Percentiles rank a stretch among this genome's conserved stretches.
These are phyloP conservation scores for Dromococcyx pavoninus DNA, from an alignment of 2,797 vertebrate species.

Conservation along the genomic window DNA sequence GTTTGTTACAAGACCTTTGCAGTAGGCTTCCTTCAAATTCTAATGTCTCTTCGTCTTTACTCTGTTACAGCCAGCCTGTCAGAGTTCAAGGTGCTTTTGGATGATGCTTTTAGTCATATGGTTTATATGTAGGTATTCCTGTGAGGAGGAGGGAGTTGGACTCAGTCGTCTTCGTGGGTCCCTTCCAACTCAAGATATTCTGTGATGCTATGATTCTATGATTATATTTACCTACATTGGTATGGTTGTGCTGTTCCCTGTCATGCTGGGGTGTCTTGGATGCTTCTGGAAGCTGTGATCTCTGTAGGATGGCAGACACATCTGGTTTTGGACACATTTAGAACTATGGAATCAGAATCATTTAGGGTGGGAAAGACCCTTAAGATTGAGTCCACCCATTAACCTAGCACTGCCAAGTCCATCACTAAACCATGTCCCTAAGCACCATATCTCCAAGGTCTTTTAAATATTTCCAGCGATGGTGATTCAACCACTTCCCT, in stretches of 20 bases:
- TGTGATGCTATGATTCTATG: neutral
- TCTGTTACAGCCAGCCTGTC: neutral
- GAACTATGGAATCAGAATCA: neutral
- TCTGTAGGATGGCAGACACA: neutral
- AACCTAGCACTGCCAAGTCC: too few relatives aligned
- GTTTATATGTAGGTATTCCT: neutral
- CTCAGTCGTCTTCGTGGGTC: neutral
- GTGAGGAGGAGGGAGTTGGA: neutral
- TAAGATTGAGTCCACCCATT: neutral
- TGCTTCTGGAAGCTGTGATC: neutral
- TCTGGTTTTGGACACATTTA: neutral
- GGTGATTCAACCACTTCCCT: too few relatives aligned
- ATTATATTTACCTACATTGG: neutral
- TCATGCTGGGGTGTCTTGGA: neutral
- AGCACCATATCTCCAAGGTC: neutral
- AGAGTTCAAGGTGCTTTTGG: neutral
- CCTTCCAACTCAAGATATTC: neutral
- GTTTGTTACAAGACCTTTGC: neutral
- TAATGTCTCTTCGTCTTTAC: neutral
- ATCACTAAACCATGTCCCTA: too few relatives aligned
- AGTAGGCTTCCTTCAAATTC: neutral
- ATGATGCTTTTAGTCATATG: neutral
- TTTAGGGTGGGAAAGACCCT: neutral
- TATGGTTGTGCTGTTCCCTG: neutral
- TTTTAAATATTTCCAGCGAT: neutral